Percentiles rank a stretch among this genome's conserved stretches.
Conservation (phyloP, 1,140 invertebrate species). For the Sinella curviseta region DNA sequence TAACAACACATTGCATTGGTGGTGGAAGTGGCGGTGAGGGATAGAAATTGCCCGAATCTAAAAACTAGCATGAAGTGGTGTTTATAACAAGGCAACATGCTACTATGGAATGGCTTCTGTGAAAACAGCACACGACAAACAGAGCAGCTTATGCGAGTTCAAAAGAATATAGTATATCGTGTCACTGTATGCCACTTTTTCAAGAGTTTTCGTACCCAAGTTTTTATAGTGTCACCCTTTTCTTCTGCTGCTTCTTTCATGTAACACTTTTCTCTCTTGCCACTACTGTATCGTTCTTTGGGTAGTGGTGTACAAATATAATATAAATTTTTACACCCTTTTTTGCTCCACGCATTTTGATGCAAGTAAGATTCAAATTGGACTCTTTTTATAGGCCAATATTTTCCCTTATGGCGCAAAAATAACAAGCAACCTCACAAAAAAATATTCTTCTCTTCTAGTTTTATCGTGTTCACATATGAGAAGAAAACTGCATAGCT, state of each 20-base stretch:
- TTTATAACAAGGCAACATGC: not conserved
- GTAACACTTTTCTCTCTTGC: no score
- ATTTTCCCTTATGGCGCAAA: not conserved
- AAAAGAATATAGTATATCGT: no score
- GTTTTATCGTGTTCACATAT: not conserved
- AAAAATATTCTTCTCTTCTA: not conserved
- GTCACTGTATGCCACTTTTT: no score
- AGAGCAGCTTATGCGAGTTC: no score
- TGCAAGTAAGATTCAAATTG: not conserved
- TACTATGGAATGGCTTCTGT: no score
- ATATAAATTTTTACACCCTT: not conserved
- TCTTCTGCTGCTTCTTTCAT: no score
- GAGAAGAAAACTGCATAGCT: not conserved
- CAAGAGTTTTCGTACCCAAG: not conserved
- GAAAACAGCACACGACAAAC: no score
- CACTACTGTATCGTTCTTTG: no score
- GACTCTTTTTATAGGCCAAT: not conserved
- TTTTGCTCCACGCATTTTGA: not conserved
- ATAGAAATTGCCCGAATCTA: conserved; percentile 11
- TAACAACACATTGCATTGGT: not conserved
- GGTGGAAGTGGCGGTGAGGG: not conserved
- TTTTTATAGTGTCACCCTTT: conserved; percentile 13
- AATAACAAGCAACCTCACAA: not conserved
- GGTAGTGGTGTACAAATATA: not conserved
- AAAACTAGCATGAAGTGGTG: not conserved